Evolutionary conservation across 1,140 invertebrate species (phyloP), one percentile per base, ranked within the genome.

Genomic region (Solenopsis invicta): DNA sequence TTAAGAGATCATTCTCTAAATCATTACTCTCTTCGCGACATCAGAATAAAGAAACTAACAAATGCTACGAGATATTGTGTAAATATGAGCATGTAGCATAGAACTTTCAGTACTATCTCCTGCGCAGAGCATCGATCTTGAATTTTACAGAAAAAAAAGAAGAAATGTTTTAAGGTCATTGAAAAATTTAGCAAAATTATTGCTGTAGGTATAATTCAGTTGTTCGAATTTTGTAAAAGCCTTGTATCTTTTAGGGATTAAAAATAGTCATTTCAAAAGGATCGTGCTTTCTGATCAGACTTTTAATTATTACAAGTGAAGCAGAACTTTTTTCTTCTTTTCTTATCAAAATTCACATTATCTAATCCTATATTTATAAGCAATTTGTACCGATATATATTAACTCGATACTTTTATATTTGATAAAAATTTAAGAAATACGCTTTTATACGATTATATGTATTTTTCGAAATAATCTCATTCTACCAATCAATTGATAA

Each of bases 51-150:
- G 48, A 61, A 50, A 56, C 21, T 85, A 78, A 76, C 34, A 29
- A 78, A 86, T 41, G 76, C 62, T 89, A 64, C 54, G 24, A 88
- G 50, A 71, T 80, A 61, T 82, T 78, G 88, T 78, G 88, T 89
- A 89, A 88, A 88, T 89, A 77, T 62, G 37, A 85, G 61, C 78
- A 74, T 52, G 54, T 78, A 86, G 87, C n/a, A 24, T 52, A 80
- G 77, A 80, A 80, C 21, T 71, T 81, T 54, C 62, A 71, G 2
- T 21, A 61, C 5, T 66, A 71, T 50, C 29, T 34, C 4, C 29
- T 66, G 24, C 24, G 59, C 41, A 29, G 24, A 64, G 50, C 1
- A 34, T 66, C n/a, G 6, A 4, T 64, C 48, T 29, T 0, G 12
- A 64, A 77, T 12, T 62, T 48, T 45, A 29, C 24, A 41, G 2